Base-by-base conservation (phyloP, 2,888 invertebrate genomes). In the Cephus nigrinus region DNA sequence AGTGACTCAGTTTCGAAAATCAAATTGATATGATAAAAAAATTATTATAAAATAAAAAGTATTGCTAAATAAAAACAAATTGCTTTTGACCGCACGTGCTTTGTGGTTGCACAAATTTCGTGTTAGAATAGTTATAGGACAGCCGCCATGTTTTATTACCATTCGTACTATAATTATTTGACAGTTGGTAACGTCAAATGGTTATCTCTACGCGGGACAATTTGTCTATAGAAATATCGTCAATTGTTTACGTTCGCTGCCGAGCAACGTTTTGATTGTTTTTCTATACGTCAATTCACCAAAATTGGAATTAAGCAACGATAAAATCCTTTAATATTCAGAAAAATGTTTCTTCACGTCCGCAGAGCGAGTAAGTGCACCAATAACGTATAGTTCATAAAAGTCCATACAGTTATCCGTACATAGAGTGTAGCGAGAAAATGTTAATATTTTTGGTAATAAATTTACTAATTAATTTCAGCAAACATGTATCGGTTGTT, bases 251-350 rank as follows among this genome's bases (percentile, higher is more conserved):
- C 71, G 31, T 31, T 11, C 71, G 71, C 71, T 33, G 32, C 71
- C 31, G 71, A 71, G 71, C 71, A 71, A 71, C 71, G 71, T 55
- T 55, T 55, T 55, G 23, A 23, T 55, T 55, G 40, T 55, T 55
- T 55, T 23, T 23, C 23, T 23, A 55, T 55, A 5, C 40, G 40
- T 23, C 40, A 23, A 55, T 23, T 55, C 40, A 23, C 23, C 1
- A 4, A 55, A 15, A 55, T 23, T 55, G 40, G 15, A 55, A 55
- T 1, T 55, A 55, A 23, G 23, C 40, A 55, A 23, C 40, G 40
- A 9, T 5, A 55, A 55, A 55, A 23, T 55, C 40, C 23, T 23
- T 15, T 23, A 23, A 55, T 55, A 55, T 55, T 2, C 9, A 5
- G 2, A 9, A 40, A 55, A 55, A 55, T 55, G 40, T 55, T 23